Base-by-base conservation (phyloP, 2,888 invertebrate species). In the Archaeoteleia sp. region DNA sequence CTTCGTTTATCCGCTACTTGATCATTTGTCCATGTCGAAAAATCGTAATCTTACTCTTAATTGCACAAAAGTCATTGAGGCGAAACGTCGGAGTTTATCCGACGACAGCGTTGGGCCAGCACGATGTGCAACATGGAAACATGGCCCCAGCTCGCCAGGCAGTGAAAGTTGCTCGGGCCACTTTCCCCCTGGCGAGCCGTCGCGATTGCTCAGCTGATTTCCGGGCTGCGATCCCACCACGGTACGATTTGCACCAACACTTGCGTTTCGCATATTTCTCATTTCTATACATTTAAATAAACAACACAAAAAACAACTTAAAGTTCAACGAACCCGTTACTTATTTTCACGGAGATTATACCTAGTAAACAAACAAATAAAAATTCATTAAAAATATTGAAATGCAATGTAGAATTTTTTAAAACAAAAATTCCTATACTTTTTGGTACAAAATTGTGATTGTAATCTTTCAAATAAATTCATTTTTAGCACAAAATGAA, bases 131-230 rank as follows among this genome's bases (percentile, higher is more conserved):
- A 68, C 62, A 53, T 65, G 69, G 63, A 70, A 66, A 66, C 62
- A 63, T 45, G 63, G 65, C 45, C 54, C 45, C 54, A 46, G 67
- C 70, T 51, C 62, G 67, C 67, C 72, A 71, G n/a, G 75, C 76
- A 84, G 84, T 84, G 84, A 84, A 84, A 84, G 84, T 82, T 84
- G 80, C 78, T 69, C 75, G 71, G 73, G 80, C 83, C 80, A 84
- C 85, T 85, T 85, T 85, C 84, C 84, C 82, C 79, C 74, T 74
- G 75, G 77, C 70, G 72, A 72, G 68, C 58, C 69, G 57, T 73
- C 71, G 70, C 67, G 75, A 74, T 70, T 74, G 72, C 74, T 74
- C 77, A 74, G 73, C 73, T 75, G 79, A 75, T 82, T 82, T 82
- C 82, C 81, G 81, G 80, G 78, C 81, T 75, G 63, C 71, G 65